Percentiles rank a stretch among this genome's conserved stretches.
Evolutionary conservation across 2,888 invertebrate genomes (phyloP).

Genomic region (Bombylius discolor): DNA sequence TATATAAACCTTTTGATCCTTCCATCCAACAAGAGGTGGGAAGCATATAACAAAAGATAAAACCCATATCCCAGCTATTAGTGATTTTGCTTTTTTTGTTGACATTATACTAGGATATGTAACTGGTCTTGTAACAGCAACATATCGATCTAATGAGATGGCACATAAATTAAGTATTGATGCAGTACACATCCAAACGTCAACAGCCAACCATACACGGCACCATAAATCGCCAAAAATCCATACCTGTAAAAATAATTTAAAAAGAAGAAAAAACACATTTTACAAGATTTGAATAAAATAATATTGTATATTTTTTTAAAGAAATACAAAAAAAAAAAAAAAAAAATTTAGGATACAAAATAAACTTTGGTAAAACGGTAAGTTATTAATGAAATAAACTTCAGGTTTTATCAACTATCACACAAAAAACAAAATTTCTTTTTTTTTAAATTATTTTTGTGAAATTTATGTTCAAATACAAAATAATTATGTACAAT

Average conservation of each 20-base stretch:
- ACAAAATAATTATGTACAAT: no score
- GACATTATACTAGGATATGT: constrained; percentile 90
- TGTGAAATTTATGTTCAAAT: no score
- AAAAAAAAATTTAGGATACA: no score
- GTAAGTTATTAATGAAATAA: no score
- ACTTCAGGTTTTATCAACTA: no score
- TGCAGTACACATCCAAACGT: constrained; percentile 98
- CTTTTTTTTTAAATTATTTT: no score
- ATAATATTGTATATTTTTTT: no score
- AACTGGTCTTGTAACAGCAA: constrained; percentile 92
- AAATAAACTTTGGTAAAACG: no score
- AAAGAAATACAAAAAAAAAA: no score
- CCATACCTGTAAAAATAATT: constrained; percentile 60
- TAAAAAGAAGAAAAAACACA: not conserved
- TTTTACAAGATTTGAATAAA: no score
- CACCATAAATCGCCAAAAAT: constrained; percentile 95
- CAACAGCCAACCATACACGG: constrained; percentile 90
- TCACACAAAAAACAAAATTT: no score
- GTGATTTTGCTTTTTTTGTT: constrained; percentile 65
- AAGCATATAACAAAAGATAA: constrained; percentile 93
- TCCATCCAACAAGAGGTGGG: constrained; percentile 91
- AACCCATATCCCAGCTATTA: constrained; percentile 89
- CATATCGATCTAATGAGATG: constrained; percentile 88
- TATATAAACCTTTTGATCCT: constrained; percentile 48
- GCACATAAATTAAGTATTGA: constrained; percentile 93